Percentiles rank a stretch among this genome's conserved stretches.
Evolutionary conservation across 2,113 vertebrate genomes (phyloP).

Genomic region (Anas platyrhynchos): DNA sequence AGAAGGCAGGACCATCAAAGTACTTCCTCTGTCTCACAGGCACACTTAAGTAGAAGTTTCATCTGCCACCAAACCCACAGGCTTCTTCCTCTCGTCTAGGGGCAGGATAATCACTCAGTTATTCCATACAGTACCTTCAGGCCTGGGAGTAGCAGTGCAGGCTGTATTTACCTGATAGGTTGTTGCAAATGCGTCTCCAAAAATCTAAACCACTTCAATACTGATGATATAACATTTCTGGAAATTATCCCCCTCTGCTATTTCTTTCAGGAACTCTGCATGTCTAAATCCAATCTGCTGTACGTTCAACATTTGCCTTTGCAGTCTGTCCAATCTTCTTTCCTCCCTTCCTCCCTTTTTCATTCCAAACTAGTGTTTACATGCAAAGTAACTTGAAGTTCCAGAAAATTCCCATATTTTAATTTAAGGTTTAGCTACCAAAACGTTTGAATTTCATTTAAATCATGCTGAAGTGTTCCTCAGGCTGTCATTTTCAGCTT

Average conservation of each 20-base stretch:
- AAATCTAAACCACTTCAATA: not conserved
- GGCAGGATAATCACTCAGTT: fast-evolving
- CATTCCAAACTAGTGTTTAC: not conserved
- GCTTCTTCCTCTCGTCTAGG: not conserved
- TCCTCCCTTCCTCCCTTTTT: not conserved
- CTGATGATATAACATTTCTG: not conserved
- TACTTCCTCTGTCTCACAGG: not conserved
- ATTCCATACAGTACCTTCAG: not conserved
- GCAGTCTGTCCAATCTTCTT: not conserved
- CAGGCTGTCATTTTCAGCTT: not conserved
- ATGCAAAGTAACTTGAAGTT: not conserved
- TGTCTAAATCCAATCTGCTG: not conserved
- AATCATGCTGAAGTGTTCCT: not conserved
- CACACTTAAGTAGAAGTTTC: not conserved
- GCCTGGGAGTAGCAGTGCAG: not conserved
- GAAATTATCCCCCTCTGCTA: not conserved
- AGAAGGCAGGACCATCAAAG: not conserved
- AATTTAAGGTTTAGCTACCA: not conserved
- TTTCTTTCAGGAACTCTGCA: not conserved
- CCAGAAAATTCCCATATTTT: not conserved
- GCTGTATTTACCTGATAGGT: not conserved
- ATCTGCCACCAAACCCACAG: not conserved
- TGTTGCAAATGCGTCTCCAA: not conserved
- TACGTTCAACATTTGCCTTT: not conserved
- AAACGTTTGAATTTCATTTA: not conserved